Conservation (phyloP, 2,797 vertebrate genomes). For the Sylvilagus floridanus region DNA sequence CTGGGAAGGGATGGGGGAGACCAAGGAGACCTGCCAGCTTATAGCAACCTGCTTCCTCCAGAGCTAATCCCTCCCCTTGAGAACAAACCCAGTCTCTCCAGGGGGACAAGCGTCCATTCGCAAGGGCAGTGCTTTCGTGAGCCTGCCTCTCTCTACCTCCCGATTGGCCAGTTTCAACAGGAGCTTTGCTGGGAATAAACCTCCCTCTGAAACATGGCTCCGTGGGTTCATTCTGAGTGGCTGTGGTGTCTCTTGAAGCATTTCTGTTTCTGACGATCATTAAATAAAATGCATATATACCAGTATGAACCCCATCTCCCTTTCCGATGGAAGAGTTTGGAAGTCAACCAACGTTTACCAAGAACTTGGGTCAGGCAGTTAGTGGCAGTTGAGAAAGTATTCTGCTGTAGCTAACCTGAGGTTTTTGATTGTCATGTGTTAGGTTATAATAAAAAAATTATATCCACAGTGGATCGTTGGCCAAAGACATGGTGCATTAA, state of each 20-base stretch:
- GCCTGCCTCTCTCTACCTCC: not conserved
- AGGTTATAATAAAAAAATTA: slow-evolving; percentile 22
- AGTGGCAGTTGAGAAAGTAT: not conserved
- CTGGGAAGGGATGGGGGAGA: too few species aligned
- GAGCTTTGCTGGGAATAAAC: not conserved
- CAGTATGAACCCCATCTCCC: not conserved
- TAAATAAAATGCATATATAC: slow-evolving; percentile 2
- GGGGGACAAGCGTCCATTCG: not conserved
- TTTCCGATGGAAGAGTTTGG: not conserved
- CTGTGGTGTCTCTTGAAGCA: not conserved
- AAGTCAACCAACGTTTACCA: not conserved
- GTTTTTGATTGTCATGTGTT: not conserved
- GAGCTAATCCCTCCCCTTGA: not conserved
- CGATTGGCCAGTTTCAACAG: not conserved
- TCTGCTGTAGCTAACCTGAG: not conserved
- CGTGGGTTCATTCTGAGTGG: not conserved
- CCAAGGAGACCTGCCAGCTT: not conserved
- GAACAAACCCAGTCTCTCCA: not conserved
- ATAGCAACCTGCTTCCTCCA: not conserved
- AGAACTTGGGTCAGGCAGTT: not conserved
- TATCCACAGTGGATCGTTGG: slow-evolving; percentile 9
- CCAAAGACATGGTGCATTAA: not conserved
- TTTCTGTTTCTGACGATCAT: slow-evolving; percentile 28
- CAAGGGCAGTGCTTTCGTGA: not conserved
- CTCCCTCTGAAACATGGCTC: not conserved